Conservation (phyloP, 2,888 invertebrate species). For the Muschampia plurimacula region DNA sequence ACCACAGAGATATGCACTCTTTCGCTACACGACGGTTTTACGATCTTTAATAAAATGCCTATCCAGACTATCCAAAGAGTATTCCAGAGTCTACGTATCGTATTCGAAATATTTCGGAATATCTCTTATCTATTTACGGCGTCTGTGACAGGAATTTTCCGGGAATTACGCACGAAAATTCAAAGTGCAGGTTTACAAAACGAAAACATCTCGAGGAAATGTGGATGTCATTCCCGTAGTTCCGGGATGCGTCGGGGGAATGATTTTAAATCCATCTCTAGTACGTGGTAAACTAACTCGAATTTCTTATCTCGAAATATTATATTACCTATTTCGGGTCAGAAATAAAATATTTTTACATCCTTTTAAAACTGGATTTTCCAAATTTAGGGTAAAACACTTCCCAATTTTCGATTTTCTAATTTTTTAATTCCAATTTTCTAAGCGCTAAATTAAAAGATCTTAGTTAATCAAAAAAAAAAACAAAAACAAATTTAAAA, state of each 20-base stretch:
- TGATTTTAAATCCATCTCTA: constrained; percentile 43
- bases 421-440: too few relatives aligned
- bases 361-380: too few relatives aligned
- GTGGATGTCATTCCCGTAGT: constrained; percentile 35
- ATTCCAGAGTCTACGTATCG: constrained; percentile 20
- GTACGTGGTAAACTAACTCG: constrained; percentile 22
- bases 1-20: neutral
- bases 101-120: constrained; percentile 31
- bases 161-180: constrained; percentile 42
- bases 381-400: too few relatives aligned
- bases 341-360: neutral
- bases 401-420: too few relatives aligned
- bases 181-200: constrained; percentile 42
- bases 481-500: too few relatives aligned
- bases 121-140: constrained; percentile 28
- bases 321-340: neutral
- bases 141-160: constrained; percentile 35
- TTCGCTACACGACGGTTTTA: too few relatives aligned
- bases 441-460: too few relatives aligned
- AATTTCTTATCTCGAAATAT: constrained; percentile 15
- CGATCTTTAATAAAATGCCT: constrained; percentile 22
- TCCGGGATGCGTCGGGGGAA: constrained; percentile 32
- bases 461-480: too few relatives aligned
- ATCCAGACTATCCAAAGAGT: neutral
- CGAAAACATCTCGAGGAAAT: constrained; percentile 46